These are phyloP conservation scores for Telmatochromis sp. DNA, from an alignment of 2,113 vertebrate species.

Conservation along the genomic window DNA sequence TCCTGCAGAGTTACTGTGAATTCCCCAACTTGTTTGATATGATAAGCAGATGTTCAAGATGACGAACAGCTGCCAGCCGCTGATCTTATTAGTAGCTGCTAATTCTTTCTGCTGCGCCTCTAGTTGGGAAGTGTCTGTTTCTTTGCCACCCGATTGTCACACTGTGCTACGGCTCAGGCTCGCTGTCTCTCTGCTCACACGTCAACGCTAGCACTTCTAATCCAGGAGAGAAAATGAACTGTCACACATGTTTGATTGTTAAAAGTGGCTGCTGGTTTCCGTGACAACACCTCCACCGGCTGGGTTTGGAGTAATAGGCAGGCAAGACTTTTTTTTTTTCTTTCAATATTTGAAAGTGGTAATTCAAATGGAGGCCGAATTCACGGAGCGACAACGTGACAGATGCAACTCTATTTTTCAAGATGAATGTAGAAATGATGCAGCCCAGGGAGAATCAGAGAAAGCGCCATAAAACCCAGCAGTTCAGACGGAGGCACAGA, in stretches of 20 bases:
- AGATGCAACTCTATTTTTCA: constrained; percentile 28
- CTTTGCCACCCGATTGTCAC: background rate
- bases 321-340: background rate
- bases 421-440: constrained; percentile 11
- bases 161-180: background rate
- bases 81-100: constrained; percentile 41
- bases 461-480: background rate
- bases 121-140: constrained; percentile 2
- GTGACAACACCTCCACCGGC: constrained; percentile 12
- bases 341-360: constrained; percentile 13
- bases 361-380: constrained; percentile 8
- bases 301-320: background rate
- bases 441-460: constrained; percentile 14
- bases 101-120: constrained; percentile 17
- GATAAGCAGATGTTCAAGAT: constrained; percentile 33
- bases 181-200: background rate
- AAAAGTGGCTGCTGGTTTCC: constrained; percentile 29
- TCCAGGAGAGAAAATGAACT: constrained; percentile 33
- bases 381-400: constrained; percentile 24
- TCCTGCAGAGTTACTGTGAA: background rate
- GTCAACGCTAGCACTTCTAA: background rate
- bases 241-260: constrained; percentile 24
- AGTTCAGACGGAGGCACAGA: background rate
- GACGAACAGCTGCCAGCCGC: constrained; percentile 37
- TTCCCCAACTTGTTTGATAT: background rate